Percentiles rank a stretch among this genome's conserved stretches.
These are phyloP conservation scores for Hemicentrotus pulcherrimus DNA, from an alignment of 35 echinoderm and acorn worm genomes.

Conservation along the genomic window DNA sequence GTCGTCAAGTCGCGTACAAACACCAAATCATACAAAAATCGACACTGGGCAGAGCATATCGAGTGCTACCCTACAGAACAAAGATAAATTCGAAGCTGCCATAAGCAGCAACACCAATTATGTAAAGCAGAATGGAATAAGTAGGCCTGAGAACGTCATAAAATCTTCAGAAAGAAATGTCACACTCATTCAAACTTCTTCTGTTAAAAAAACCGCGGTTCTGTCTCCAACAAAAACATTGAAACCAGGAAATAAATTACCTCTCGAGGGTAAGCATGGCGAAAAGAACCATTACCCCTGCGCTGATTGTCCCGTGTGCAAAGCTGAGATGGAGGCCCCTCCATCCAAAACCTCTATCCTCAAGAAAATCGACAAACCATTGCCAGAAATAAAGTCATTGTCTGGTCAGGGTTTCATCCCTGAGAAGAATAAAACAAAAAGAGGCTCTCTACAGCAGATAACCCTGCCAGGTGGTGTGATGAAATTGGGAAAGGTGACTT, in stretches of 20 bases:
- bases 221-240: neutral
- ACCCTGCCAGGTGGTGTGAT: neutral
- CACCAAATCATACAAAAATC: neutral
- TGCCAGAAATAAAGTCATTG: neutral
- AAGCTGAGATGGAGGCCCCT: neutral
- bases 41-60: neutral
- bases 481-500: constrained; percentile 26
- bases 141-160: neutral
- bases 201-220: neutral
- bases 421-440: neutral
- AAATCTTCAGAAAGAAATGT: neutral
- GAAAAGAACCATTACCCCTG: neutral
- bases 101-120: neutral
- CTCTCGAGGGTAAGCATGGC: neutral
- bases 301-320: constrained; percentile 8
- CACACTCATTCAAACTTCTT: neutral
- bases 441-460: constrained; percentile 16
- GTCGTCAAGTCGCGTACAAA: constrained; percentile 18
- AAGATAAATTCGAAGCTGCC: constrained; percentile 38
- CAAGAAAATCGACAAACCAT: neutral
- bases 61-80: neutral
- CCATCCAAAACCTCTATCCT: neutral
- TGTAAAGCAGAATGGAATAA: neutral
- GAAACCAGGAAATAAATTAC: neutral
- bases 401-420: neutral